These are phyloP conservation scores for Phlogophora meticulosa DNA, from an alignment of 2,888 invertebrate genomes.

Conservation along the genomic window DNA sequence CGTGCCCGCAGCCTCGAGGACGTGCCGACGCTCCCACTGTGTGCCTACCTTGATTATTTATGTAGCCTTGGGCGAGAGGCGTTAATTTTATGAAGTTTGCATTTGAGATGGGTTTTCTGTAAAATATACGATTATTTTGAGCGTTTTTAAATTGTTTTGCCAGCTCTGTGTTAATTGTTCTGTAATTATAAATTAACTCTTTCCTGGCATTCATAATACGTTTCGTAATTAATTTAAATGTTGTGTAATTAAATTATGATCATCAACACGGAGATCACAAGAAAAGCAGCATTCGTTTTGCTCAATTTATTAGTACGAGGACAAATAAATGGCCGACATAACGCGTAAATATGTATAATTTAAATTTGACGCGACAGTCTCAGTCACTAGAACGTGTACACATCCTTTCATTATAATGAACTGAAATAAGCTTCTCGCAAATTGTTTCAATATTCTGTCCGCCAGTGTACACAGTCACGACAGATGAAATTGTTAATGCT, in stretches of 20 bases:
- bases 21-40: constrained; percentile 30
- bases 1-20: constrained; percentile 34
- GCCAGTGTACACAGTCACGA: constrained; percentile 25
- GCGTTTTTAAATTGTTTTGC: constrained; percentile 18
- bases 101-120: constrained; percentile 36
- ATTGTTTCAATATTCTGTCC: constrained; percentile 42
- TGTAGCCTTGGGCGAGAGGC: constrained; percentile 19
- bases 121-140: constrained; percentile 33
- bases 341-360: constrained; percentile 1
- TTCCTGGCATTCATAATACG: constrained; percentile 4
- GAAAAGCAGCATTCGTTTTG: not conserved
- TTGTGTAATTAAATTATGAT: not conserved
- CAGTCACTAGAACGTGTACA: constrained; percentile 6
- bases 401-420: constrained; percentile 35
- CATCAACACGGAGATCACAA: not conserved
- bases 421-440: constrained; percentile 35
- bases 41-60: constrained; percentile 32
- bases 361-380: constrained; percentile 7
- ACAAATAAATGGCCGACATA: not conserved
- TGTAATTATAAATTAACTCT: constrained; percentile 11
- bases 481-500: constrained; percentile 17
- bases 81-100: constrained; percentile 48
- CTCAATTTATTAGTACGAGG: not conserved
- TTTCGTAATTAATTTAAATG: not conserved
- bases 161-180: constrained; percentile 4